phyloP scores from a whole-genome alignment of 2,888 invertebrate genomes.

The Brachycybe producta region DNA sequence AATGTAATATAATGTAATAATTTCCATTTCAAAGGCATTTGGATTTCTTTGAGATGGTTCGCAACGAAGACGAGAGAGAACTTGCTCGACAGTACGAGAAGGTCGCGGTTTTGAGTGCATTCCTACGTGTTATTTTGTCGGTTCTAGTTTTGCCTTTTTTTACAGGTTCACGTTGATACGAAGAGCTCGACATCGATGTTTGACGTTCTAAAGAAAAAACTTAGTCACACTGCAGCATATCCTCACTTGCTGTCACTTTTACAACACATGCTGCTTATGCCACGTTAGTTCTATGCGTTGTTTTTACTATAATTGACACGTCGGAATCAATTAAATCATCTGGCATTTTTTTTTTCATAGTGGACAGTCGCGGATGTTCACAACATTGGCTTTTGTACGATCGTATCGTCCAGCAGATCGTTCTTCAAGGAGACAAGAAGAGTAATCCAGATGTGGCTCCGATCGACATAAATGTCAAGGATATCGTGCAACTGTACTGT shows the following conservation, averaged over 20 bases:
- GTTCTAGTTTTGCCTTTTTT: conserved; percentile 20
- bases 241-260: conserved; percentile 81
- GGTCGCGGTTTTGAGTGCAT: conserved; percentile 27
- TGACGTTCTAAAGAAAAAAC: conserved; percentile 69
- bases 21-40: conserved; percentile 54
- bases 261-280: conserved; percentile 72
- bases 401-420: conserved; percentile 84
- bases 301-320: conserved; percentile 5
- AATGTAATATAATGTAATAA: no score
- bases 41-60: conserved; percentile 97
- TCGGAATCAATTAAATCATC: neutral
- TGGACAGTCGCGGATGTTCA: conserved; percentile 71
- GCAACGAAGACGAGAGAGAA: conserved; percentile 91
- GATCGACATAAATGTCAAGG: conserved; percentile 76
- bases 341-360: conserved; percentile 36
- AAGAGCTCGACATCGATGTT: conserved; percentile 90
- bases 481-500: conserved; percentile 62
- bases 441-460: conserved; percentile 76
- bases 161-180: conserved; percentile 72
- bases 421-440: conserved; percentile 58
- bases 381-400: conserved; percentile 92
- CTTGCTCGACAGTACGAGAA: conserved; percentile 77
- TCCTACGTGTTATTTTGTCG: neutral
- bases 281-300: conserved; percentile 44
- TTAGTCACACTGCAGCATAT: conserved; percentile 84